Conservation (phyloP, 2,797 vertebrate species). For the Sebastes nivosus region DNA sequence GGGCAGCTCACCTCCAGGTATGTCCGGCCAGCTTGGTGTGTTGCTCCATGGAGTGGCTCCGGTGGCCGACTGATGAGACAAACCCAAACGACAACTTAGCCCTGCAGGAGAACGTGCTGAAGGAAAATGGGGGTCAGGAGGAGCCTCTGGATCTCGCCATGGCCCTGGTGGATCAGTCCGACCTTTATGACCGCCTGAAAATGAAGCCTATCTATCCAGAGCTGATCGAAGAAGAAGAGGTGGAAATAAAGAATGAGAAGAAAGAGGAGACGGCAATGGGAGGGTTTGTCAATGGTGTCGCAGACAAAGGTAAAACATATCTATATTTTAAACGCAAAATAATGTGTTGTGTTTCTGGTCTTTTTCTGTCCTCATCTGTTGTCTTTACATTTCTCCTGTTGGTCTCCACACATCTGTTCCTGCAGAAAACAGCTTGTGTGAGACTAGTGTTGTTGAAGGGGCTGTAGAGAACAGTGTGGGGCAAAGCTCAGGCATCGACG, state of each 20-base stretch:
- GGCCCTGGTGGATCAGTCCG: constrained; percentile 89
- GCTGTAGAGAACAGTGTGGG: constrained; percentile 45
- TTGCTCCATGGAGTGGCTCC: constrained; percentile 97
- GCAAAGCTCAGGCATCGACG: constrained; percentile 64
- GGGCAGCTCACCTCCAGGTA: constrained; percentile 87
- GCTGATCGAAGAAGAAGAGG: constrained; percentile 73
- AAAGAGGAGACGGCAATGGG: constrained; percentile 52
- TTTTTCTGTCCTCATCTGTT: not conserved
- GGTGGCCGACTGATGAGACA: constrained; percentile 90
- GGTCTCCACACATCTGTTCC: not conserved
- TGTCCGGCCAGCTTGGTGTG: constrained; percentile 94
- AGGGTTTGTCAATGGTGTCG: constrained; percentile 46
- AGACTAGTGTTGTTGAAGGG: constrained; percentile 1
- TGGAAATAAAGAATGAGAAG: constrained; percentile 33
- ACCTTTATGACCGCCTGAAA: constrained; percentile 87
- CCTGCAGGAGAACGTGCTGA: constrained; percentile 61
- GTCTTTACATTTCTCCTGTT: not conserved
- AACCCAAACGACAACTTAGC: constrained; percentile 52
- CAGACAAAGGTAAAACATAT: constrained; percentile 50
- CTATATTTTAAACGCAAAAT: constrained; percentile 11
- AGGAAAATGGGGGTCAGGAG: constrained; percentile 10
- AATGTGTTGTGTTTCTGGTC: not conserved
- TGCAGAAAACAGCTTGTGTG: not conserved
- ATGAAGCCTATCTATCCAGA: constrained; percentile 91
- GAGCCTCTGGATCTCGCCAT: constrained; percentile 82